These are phyloP conservation scores for Ondatra zibethicus DNA, from an alignment of 2,113 vertebrate species.

Conservation along the genomic window DNA sequence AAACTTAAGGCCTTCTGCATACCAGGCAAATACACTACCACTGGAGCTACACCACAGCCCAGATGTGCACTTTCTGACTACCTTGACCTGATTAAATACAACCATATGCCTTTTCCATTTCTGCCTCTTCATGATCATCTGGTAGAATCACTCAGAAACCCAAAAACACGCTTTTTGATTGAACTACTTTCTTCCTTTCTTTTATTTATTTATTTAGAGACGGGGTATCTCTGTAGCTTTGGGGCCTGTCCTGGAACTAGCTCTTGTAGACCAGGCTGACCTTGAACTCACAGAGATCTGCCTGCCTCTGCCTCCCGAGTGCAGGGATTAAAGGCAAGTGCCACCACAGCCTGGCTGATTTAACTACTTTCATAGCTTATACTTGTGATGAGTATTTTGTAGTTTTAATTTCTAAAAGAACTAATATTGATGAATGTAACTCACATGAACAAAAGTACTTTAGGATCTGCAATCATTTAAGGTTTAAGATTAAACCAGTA, in stretches of 20 bases:
- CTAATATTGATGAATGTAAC: background rate
- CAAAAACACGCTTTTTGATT: background rate
- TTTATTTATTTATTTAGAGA: too few species aligned
- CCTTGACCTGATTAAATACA: background rate
- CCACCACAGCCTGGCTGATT: background rate
- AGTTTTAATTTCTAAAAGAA: slow-evolving; percentile 43
- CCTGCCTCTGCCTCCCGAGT: too few species aligned
- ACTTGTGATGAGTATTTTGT: slow-evolving; percentile 12
- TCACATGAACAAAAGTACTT: slow-evolving; percentile 40
- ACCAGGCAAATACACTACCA: background rate
- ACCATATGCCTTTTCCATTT: background rate
- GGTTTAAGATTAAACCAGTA: slow-evolving; percentile 31
- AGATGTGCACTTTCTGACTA: background rate
- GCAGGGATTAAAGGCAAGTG: too few species aligned
- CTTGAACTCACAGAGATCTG: too few species aligned
- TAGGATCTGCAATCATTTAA: slow-evolving; percentile 2
- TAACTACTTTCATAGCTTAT: slow-evolving; percentile 32
- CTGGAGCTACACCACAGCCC: background rate
- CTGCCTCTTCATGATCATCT: background rate
- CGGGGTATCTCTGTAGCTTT: too few species aligned
- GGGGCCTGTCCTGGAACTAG: too few species aligned
- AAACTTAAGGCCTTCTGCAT: background rate
- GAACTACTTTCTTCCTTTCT: background rate
- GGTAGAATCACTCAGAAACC: background rate
- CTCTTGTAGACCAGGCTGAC: too few species aligned